Evolutionary conservation across 1,140 invertebrate species (phyloP), one percentile per base, ranked within the genome.

Genomic region (Zaprionus inermis): DNA sequence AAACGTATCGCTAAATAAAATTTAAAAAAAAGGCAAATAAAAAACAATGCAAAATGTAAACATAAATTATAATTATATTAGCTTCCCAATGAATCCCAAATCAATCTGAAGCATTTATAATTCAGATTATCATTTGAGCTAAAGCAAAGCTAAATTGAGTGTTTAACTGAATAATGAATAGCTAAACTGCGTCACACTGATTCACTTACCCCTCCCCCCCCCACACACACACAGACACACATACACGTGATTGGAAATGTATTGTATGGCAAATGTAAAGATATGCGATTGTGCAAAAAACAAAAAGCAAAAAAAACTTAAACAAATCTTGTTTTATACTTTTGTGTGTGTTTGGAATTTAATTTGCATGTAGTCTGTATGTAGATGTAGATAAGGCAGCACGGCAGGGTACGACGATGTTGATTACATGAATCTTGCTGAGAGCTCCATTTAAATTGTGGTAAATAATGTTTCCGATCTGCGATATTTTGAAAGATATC

Each of bases 1-100:
- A 77, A 28, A 74, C 51, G 56, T 59, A 60, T 58, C 52, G 44
- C 34, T 58, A 81, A 71, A 77, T 76, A 74, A 72, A 81, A 72
- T 44, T n/a, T 32, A 63, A 56, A 59, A 65, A 81, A 41, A 61
- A 58, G 52, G 36, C 46, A 0, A 69, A 65, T 71, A 77, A 80
- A 66, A 76, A 65, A 60, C 16, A 66, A 32, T 51, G 11, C 12
- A 46, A 41, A 24, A 41, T 41, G 34, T 58, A 65, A 67, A 49
- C 55, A 36, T 46, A 58, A 52, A 41, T 54, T 66, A 28, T 28
- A n/a, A n/a, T n/a, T n/a, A 44, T 36, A 66, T 30, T 66, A 66
- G 54, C 61, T 58, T 66, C 34, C 44, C 32, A 60, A 60, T 11
- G 24, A 54, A 69, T 24, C 3, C 46, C 44, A 54, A 9, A 20